Percentiles rank a stretch among this genome's conserved stretches.
Conservation (phyloP, 2,797 vertebrate genomes). For the Sebastes reedi region DNA sequence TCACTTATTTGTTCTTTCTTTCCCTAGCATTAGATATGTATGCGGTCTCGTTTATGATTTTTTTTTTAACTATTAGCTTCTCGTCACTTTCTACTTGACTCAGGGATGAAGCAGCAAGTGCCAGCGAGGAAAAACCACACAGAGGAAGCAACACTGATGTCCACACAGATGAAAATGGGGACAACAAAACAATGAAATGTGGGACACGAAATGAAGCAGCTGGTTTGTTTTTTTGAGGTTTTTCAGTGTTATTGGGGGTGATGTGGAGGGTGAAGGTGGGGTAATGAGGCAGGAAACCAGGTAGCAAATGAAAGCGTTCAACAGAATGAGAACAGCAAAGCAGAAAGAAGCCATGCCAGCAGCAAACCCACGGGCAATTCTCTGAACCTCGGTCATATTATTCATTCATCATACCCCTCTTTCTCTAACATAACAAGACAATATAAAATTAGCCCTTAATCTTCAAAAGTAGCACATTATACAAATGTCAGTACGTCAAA, state of each 20-base stretch:
- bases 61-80: not conserved
- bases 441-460: not conserved
- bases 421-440: not conserved
- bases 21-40: not conserved
- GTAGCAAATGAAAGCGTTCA: slow-evolving; percentile 28
- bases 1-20: not conserved
- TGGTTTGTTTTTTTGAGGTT: not conserved
- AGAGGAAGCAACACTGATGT: slow-evolving; percentile 40
- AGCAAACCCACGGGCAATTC: slow-evolving; percentile 15
- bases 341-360: slow-evolving; percentile 73
- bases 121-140: slow-evolving; percentile 48
- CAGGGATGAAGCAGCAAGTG: slow-evolving; percentile 57
- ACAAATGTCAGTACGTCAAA: not conserved
- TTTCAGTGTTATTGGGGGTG: not conserved
- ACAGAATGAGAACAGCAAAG: slow-evolving; percentile 46
- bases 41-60: not conserved
- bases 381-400: slow-evolving; percentile 3
- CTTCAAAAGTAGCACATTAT: not conserved
- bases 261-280: not conserved
- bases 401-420: not conserved
- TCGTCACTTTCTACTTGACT: slow-evolving; percentile 19
- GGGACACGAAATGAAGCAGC: slow-evolving; percentile 25
- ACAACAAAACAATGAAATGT: not conserved
- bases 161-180: slow-evolving; percentile 26
- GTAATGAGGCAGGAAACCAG: slow-evolving; percentile 3